Evolutionary conservation across 2,797 vertebrate genomes (phyloP).

Genomic region (Clarias platycephalus): DNA sequence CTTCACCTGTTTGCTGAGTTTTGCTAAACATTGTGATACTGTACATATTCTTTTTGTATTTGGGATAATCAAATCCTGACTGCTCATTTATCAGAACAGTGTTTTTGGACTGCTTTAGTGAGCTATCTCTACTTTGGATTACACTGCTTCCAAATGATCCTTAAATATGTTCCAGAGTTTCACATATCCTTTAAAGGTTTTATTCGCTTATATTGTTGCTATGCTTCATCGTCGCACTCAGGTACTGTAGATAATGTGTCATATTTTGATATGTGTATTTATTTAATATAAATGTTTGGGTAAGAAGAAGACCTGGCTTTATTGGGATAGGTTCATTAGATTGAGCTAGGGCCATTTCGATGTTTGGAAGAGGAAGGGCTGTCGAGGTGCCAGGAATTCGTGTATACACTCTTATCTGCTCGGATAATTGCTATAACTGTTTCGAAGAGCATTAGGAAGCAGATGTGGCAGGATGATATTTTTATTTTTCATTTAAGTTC

Average conservation of each 20-base stretch:
- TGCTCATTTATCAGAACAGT: no score
- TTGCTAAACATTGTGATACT: no score
- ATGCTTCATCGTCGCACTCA: not conserved
- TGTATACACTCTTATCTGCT: conserved; percentile 2
- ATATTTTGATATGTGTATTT: not conserved
- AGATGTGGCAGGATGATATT: not conserved
- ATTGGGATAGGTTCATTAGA: conserved; percentile 22
- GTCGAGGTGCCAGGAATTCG: conserved; percentile 17
- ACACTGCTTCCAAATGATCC: not conserved
- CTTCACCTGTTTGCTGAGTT: not conserved
- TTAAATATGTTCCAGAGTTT: not conserved
- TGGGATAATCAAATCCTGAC: no score
- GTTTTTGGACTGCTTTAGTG: no score
- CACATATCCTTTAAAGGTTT: conserved; percentile 6
- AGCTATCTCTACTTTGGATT: not conserved
- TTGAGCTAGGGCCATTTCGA: not conserved
- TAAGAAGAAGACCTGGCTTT: not conserved
- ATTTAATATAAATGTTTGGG: conserved; percentile 29
- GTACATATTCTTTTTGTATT: no score
- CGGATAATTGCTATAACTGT: conserved; percentile 20
- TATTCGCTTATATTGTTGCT: not conserved
- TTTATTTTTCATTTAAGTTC: not conserved
- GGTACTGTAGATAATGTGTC: not conserved
- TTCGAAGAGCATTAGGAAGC: conserved; percentile 12
- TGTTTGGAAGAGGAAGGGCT: conserved; percentile 7